phyloP scores from a whole-genome alignment of 1,140 invertebrate species.

The Hormaphis cornu region DNA sequence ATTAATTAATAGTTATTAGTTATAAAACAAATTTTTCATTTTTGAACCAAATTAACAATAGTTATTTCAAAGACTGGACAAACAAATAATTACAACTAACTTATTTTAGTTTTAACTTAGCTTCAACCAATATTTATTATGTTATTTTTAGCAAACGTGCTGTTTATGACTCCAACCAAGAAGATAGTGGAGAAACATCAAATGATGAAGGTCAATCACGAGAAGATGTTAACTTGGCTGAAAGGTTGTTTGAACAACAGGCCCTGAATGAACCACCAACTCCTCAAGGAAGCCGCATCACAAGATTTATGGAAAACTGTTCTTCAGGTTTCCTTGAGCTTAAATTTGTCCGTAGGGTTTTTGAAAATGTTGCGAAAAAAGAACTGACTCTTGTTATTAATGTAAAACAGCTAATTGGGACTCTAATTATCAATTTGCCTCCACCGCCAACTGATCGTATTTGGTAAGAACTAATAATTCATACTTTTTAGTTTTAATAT shows the following conservation, averaged over 20 bases:
- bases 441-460: conserved; percentile 85
- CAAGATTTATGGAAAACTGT: neutral
- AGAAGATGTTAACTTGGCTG: conserved; percentile 19
- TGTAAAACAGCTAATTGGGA: conserved; percentile 70
- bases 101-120: too few species aligned
- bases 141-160: conserved; percentile 41
- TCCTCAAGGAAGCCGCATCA: conserved; percentile 1
- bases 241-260: conserved; percentile 31
- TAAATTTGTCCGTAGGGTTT: conserved; percentile 66
- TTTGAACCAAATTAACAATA: too few species aligned
- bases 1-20: too few species aligned
- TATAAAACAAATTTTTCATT: too few species aligned
- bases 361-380: conserved; percentile 85
- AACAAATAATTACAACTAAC: too few species aligned
- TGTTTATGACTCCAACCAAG: conserved; percentile 74
- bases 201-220: conserved; percentile 61
- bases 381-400: conserved; percentile 82
- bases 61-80: too few species aligned
- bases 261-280: neutral
- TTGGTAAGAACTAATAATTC: conserved; percentile 57
- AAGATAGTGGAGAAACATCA: conserved; percentile 85
- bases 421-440: conserved; percentile 83
- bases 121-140: too few species aligned
- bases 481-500: neutral
- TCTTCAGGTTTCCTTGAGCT: conserved; percentile 50